Base-by-base conservation (phyloP, 2,797 vertebrate species). In the Aulostomus chinensis region DNA sequence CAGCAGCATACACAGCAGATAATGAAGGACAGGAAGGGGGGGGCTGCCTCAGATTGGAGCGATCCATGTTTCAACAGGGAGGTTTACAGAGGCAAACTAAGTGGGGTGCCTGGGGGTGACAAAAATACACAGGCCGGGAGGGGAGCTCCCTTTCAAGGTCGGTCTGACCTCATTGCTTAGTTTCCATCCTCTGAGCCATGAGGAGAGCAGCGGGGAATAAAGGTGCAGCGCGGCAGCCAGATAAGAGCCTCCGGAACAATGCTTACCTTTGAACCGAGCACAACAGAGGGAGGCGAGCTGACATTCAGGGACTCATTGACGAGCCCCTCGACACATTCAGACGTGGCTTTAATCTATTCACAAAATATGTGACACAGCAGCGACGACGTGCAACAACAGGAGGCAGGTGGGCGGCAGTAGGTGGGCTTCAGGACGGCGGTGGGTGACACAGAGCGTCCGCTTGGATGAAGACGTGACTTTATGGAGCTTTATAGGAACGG, bases 111-210 rank as follows among this genome's bases (percentile, higher is more conserved):
- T 0, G 40, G 56, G 65, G 78, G 80, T 73, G 58, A 83, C 56
- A 70, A 74, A 73, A 73, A 84, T 77, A 73, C 66, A 53, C 40
- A 71, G 79, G 72, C 59, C 74, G 75, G 67, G 53, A 50, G 76
- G 81, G 76, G 81, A 86, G 83, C 78, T 81, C 85, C 76, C 82
- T 81, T 78, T 91, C 90, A 92, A 93, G 91, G 91, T 89, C 90
- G 76, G 58, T 71, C 71, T 86, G 85, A 89, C 88, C 88, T 88
- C 86, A 89, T 83, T 88, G 86, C 83, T 88, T 84, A 82, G 84
- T 82, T 87, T 86, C 85, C 85, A 86, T 88, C 86, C 80, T 79
- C 66, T 46, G 37, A 58, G 73, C 37, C 17, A 24, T 70, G 68
- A 63, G 65, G 53, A 71, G 52, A 55, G 70, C 58, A 68, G 35